phyloP scores from a whole-genome alignment of 1,140 invertebrate species.

The Drosophila takahashii region DNA sequence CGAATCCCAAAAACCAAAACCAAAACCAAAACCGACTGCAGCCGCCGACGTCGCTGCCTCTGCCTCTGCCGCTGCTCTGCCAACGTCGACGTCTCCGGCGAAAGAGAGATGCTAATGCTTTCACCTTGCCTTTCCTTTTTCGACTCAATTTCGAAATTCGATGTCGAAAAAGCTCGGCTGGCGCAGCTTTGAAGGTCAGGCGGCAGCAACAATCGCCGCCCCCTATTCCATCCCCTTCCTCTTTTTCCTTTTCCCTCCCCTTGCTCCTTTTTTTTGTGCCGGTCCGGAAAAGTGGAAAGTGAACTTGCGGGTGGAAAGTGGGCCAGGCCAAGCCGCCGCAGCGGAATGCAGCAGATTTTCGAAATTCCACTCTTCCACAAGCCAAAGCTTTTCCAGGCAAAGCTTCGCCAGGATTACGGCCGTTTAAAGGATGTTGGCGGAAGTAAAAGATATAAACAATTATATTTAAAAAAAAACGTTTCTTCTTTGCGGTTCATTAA shows the following conservation, averaged over 20 bases:
- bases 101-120: constrained; percentile 29
- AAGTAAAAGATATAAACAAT: too few species aligned
- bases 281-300: constrained; percentile 8
- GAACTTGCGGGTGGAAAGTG: constrained; percentile 49
- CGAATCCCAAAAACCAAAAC: constrained; percentile 28
- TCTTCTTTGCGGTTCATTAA: too few species aligned
- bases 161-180: constrained; percentile 32
- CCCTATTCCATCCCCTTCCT: not conserved
- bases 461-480: not conserved
- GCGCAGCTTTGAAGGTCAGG: constrained; percentile 46
- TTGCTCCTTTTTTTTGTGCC: not conserved
- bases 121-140: constrained; percentile 21
- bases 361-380: constrained; percentile 55
- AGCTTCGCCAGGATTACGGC: not conserved
- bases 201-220: constrained; percentile 4
- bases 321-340: constrained; percentile 32
- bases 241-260: not conserved
- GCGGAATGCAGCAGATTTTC: constrained; percentile 63
- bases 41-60: constrained; percentile 22
- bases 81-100: not conserved
- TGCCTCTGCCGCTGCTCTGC: constrained; percentile 6
- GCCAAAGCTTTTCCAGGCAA: constrained; percentile 34
- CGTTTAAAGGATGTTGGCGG: not conserved
- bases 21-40: constrained; percentile 46
- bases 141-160: constrained; percentile 6